These are phyloP conservation scores for Arothron firmamentum DNA, from an alignment of 2,113 vertebrate species.

Conservation along the genomic window DNA sequence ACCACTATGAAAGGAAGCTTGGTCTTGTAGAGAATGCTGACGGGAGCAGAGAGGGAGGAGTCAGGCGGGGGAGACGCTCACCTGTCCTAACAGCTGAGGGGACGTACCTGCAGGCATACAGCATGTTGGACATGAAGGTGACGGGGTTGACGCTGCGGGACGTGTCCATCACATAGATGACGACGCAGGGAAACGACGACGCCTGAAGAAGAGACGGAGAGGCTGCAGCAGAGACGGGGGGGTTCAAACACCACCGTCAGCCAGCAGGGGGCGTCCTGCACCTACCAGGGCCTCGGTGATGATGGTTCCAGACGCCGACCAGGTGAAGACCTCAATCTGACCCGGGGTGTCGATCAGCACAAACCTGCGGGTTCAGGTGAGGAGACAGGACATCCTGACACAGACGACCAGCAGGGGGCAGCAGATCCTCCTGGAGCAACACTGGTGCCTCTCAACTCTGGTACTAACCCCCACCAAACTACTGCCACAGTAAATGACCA, in stretches of 20 bases:
- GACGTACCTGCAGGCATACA: slow-evolving; percentile 94
- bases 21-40: slow-evolving; percentile 96
- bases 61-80: neutral
- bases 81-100: neutral
- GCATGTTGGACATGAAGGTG: slow-evolving; percentile 99
- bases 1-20: slow-evolving; percentile 94
- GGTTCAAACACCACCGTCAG: too few species aligned
- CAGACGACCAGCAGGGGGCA: too few species aligned
- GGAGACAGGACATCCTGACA: neutral
- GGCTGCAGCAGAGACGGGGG: too few species aligned
- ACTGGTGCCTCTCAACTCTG: neutral
- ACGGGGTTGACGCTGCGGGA: slow-evolving; percentile 91
- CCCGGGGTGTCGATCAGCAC: slow-evolving; percentile 97
- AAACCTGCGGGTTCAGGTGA: slow-evolving; percentile 71
- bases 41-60: slow-evolving; percentile 5
- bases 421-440: too few species aligned
- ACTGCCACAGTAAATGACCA: too few species aligned
- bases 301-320: slow-evolving; percentile 97
- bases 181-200: slow-evolving; percentile 90
- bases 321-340: slow-evolving; percentile 98
- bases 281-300: slow-evolving; percentile 93
- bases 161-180: slow-evolving; percentile 97
- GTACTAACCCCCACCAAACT: too few species aligned
- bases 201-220: slow-evolving; percentile 70
- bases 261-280: neutral